Percentiles rank a stretch among this genome's conserved stretches.
Evolutionary conservation across 2,888 invertebrate genomes (phyloP).

Genomic region (Hymenopus coronatus): DNA sequence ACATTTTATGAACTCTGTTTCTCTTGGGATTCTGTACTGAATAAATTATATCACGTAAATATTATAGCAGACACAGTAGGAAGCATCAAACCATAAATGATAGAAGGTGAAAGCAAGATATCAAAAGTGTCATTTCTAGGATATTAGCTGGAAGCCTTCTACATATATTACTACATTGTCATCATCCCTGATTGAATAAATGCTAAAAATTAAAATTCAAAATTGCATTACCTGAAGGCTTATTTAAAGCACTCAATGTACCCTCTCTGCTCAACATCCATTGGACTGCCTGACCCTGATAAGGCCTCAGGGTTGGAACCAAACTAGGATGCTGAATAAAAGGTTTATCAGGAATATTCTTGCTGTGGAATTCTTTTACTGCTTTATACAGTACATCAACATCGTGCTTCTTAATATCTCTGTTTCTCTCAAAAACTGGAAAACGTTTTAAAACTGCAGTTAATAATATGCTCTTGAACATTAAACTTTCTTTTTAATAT

Average conservation of each 20-base stretch:
- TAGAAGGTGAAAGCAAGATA: no score
- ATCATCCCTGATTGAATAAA: background rate
- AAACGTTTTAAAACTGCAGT: background rate
- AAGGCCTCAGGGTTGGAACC: slow-evolving; percentile 58
- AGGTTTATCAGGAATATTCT: slow-evolving; percentile 27
- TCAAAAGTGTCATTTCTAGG: no score
- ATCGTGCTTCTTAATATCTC: slow-evolving; percentile 38
- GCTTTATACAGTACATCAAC: slow-evolving; percentile 39
- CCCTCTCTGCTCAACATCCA: slow-evolving; percentile 68
- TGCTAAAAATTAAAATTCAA: background rate
- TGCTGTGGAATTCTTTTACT: slow-evolving; percentile 30
- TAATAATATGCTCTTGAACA: background rate
- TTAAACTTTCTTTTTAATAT: background rate
- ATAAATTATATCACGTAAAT: no score
- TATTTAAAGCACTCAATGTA: background rate
- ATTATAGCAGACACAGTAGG: no score
- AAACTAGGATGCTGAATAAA: slow-evolving; percentile 48
- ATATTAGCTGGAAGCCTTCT: no score
- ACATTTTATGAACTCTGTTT: no score
- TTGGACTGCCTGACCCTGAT: slow-evolving; percentile 62
- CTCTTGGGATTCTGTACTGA: no score
- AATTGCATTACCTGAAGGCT: background rate
- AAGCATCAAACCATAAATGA: no score
- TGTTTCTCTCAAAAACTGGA: background rate
- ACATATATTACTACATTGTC: background rate